These are phyloP conservation scores for Cactoblastis cactorum DNA, from an alignment of 2,888 invertebrate genomes.

Conservation along the genomic window DNA sequence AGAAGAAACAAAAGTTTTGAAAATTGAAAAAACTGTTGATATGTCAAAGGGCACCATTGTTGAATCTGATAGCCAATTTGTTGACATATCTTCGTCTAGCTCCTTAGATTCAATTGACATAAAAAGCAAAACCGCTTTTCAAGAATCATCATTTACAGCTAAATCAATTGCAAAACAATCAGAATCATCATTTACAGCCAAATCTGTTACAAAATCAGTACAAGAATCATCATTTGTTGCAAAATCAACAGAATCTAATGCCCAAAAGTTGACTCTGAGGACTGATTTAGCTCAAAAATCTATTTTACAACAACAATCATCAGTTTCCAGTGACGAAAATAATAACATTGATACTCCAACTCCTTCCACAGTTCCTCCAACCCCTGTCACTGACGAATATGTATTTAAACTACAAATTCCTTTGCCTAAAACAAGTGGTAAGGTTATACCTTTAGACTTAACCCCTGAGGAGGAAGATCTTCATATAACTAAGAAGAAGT, in stretches of 20 bases:
- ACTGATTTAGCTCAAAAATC: constrained; percentile 25
- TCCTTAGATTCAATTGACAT: constrained; percentile 8
- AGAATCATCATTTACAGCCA: not conserved
- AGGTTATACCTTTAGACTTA: constrained; percentile 40
- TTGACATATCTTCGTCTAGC: constrained; percentile 11
- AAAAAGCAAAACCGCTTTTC: constrained; percentile 15
- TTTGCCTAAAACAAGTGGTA: constrained; percentile 49
- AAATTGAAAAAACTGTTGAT: constrained; percentile 23
- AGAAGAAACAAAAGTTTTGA: constrained; percentile 28
- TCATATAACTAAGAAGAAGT: constrained; percentile 55
- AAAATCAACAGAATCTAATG: not conserved
- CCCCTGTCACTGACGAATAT: constrained; percentile 67
- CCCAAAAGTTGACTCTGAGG: constrained; percentile 25
- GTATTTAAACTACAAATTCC: constrained; percentile 55
- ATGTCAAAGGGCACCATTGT: not conserved
- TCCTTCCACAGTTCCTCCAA: constrained; percentile 52
- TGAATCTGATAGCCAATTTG: constrained; percentile 10
- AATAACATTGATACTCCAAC: constrained; percentile 45
- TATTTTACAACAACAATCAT: constrained; percentile 24
- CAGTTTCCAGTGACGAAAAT: constrained; percentile 28
- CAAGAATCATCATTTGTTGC: constrained; percentile 16
- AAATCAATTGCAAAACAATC: constrained; percentile 10
- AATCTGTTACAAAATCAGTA: constrained; percentile 4
- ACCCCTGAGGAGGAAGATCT: constrained; percentile 45
- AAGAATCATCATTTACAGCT: constrained; percentile 26